Evolutionary conservation across 2,797 vertebrate genomes (phyloP).

Genomic region (Ctenopoma kingsleyae): DNA sequence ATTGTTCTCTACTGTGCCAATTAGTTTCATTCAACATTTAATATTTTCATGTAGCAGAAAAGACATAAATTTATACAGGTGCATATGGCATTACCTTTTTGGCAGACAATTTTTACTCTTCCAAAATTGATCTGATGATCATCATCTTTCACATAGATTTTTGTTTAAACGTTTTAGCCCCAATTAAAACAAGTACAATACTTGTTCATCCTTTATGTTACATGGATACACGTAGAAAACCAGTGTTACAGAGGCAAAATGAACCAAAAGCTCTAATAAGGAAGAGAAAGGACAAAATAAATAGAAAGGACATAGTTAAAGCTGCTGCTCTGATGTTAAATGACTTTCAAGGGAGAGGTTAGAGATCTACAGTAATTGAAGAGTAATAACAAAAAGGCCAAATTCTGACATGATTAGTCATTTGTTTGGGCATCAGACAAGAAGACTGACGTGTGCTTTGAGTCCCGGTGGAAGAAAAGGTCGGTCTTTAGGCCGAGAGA

Average conservation of each 20-base stretch:
- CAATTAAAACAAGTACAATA: background rate
- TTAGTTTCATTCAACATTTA: conserved; percentile 18
- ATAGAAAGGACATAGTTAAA: background rate
- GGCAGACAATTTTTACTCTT: background rate
- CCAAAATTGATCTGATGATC: background rate
- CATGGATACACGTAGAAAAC: background rate
- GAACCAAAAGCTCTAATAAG: background rate
- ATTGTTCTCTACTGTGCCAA: conserved; percentile 56
- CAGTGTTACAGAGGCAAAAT: background rate
- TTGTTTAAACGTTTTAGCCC: background rate
- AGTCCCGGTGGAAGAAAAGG: conserved; percentile 60
- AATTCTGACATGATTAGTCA: conserved; percentile 59
- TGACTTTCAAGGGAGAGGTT: conserved; percentile 57
- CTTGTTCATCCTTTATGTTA: background rate
- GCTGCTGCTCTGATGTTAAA: conserved; percentile 34
- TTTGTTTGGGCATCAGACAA: conserved; percentile 59
- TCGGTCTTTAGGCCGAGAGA: conserved; percentile 60
- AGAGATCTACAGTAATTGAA: conserved; percentile 38
- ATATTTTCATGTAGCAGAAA: too few relatives aligned
- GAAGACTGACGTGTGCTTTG: conserved; percentile 49
- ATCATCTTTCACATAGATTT: background rate
- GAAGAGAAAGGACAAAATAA: background rate
- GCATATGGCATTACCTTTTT: background rate
- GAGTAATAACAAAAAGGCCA: conserved; percentile 32
- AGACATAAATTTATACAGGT: background rate